phyloP scores from a whole-genome alignment of 2,113 vertebrate genomes.

The Hucho hucho region DNA sequence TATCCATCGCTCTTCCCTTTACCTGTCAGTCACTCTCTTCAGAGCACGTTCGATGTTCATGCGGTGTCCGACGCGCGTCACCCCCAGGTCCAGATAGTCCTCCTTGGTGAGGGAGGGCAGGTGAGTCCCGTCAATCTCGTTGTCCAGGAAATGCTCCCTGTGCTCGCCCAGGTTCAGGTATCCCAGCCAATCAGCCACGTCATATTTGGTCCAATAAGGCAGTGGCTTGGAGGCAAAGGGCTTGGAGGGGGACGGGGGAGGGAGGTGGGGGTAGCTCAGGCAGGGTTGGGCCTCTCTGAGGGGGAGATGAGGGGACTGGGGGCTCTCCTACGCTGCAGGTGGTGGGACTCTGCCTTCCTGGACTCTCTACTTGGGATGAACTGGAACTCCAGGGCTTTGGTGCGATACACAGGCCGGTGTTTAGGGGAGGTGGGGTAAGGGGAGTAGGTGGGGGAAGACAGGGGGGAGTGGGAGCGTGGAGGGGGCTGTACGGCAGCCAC shows the following conservation, averaged over 20 bases:
- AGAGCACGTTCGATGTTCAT: slow-evolving; percentile 95
- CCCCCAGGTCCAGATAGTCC: slow-evolving; percentile 90
- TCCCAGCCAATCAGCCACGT: slow-evolving; percentile 92
- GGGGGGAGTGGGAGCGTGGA: slow-evolving; percentile 76
- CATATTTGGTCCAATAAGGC: slow-evolving; percentile 93
- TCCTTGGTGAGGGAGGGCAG: slow-evolving; percentile 93
- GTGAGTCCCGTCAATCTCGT: slow-evolving; percentile 94
- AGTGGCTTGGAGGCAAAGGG: slow-evolving; percentile 90
- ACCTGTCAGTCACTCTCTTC: slow-evolving; percentile 90
- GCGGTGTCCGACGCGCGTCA: slow-evolving; percentile 92
- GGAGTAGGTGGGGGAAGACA: slow-evolving; percentile 79
- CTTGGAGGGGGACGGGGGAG: slow-evolving; percentile 84
- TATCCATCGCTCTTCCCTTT: slow-evolving; percentile 38
- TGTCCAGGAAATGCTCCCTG: slow-evolving; percentile 89
- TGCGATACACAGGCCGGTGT: slow-evolving; percentile 74
- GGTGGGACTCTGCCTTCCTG: slow-evolving; percentile 73
- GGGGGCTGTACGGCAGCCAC: slow-evolving; percentile 69
- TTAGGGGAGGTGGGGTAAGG: slow-evolving; percentile 80
- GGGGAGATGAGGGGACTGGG: slow-evolving; percentile 87
- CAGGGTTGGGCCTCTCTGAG: slow-evolving; percentile 81
- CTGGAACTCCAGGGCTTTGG: slow-evolving; percentile 78
- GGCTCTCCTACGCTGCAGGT: slow-evolving; percentile 78
- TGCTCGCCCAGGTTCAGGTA: slow-evolving; percentile 90
- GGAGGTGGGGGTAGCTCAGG: slow-evolving; percentile 81
- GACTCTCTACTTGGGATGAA: slow-evolving; percentile 78